A percentile compares a stretch with the other conserved stretches of the same genome.
Evolutionary conservation across 1,140 invertebrate species (phyloP).

Genomic region (Halyomorpha halys): DNA sequence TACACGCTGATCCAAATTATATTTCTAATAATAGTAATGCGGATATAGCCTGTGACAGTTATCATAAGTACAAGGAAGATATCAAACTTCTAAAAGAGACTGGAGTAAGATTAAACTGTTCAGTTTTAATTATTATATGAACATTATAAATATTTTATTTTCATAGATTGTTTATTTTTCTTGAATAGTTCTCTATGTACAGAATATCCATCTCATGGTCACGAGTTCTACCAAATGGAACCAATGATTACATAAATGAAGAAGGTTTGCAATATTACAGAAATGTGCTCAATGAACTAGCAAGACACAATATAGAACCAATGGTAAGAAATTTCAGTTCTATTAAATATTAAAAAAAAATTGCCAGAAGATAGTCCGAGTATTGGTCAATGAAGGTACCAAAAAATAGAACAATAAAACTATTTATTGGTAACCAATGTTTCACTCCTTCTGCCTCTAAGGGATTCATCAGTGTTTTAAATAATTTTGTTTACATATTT

Average conservation of each 20-base stretch:
- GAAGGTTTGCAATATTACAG: background rate
- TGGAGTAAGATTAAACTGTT: slow-evolving; percentile 36
- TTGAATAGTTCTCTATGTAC: slow-evolving; percentile 41
- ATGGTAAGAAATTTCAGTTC: too few relatives aligned
- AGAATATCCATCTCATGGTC: slow-evolving; percentile 62
- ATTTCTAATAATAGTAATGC: slow-evolving; percentile 43
- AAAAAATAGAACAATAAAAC: too few relatives aligned
- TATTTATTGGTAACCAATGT: too few relatives aligned
- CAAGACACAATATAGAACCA: background rate
- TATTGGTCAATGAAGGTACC: too few relatives aligned
- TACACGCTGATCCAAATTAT: slow-evolving; percentile 40
- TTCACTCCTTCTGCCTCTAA: too few relatives aligned
- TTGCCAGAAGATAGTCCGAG: too few relatives aligned
- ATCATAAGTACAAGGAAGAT: slow-evolving; percentile 54
- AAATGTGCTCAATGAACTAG: background rate
- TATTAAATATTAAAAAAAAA: too few relatives aligned
- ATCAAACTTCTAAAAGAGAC: slow-evolving; percentile 46
- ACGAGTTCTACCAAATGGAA: slow-evolving; percentile 50
- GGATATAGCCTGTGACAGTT: slow-evolving; percentile 58
- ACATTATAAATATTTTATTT: too few relatives aligned
- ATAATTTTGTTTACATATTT: too few relatives aligned
- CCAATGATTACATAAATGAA: slow-evolving; percentile 36
- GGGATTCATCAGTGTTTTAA: too few relatives aligned
- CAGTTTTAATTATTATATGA: too few relatives aligned
- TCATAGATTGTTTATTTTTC: too few relatives aligned